A percentile compares a stretch with the other conserved stretches of the same genome.
Evolutionary conservation across 2,888 invertebrate species (phyloP).

Genomic region (Lepeophtheirus nordmannii): DNA sequence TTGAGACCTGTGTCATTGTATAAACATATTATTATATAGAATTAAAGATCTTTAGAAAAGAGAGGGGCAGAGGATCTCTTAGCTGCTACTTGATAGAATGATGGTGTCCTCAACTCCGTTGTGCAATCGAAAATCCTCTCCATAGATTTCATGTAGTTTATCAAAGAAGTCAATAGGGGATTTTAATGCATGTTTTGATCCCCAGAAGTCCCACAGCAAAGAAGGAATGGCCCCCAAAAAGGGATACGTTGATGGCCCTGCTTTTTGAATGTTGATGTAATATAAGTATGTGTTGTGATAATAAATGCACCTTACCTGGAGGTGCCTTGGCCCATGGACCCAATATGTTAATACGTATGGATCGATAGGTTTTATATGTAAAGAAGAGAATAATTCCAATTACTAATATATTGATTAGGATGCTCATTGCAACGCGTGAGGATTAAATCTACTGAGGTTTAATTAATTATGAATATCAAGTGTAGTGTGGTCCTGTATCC

Average conservation of each 20-base stretch:
- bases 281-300: neutral
- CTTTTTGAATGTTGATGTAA: neutral
- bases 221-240: slow-evolving; percentile 4
- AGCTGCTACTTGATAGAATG: neutral
- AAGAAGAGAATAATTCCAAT: neutral
- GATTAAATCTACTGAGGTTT: too few species aligned
- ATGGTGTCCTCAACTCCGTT: slow-evolving; percentile 4
- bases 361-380: neutral
- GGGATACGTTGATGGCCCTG: neutral
- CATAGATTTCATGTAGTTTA: neutral
- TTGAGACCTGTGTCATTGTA: neutral
- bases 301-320: slow-evolving; percentile 7
- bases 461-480: too few species aligned
- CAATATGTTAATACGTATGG: neutral
- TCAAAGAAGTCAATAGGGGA: slow-evolving; percentile 1
- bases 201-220: neutral
- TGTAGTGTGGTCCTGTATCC: too few species aligned
- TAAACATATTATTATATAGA: too few species aligned
- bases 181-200: neutral
- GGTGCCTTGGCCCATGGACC: slow-evolving; percentile 10
- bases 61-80: too few species aligned
- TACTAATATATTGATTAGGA: neutral
- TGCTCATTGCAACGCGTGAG: neutral
- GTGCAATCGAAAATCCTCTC: neutral
- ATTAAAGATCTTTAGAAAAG: too few species aligned